phyloP scores from a whole-genome alignment of 2,888 invertebrate species.

The Lasiommata megera region DNA sequence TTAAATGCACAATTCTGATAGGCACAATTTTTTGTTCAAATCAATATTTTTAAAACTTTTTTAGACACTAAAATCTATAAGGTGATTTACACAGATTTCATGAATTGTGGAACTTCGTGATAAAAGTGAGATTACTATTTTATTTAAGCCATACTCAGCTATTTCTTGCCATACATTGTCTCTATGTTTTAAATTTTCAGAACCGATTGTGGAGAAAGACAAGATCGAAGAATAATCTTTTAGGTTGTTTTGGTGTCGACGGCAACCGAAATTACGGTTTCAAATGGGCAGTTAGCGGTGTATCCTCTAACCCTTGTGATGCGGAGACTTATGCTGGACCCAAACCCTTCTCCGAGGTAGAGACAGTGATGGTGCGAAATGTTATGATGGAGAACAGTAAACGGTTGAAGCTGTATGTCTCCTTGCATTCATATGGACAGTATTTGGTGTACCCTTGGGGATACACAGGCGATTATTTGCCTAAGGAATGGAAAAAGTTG shows the following conservation, averaged over 20 bases:
- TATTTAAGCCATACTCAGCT: too few species aligned
- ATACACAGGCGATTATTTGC: conserved; percentile 71
- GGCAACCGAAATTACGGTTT: conserved; percentile 86
- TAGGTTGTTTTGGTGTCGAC: conserved; percentile 83
- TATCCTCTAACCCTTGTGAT: conserved; percentile 82
- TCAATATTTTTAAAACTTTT: too few species aligned
- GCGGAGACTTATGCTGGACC: conserved; percentile 82
- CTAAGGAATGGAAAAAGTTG: conserved; percentile 71
- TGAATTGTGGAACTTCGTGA: too few species aligned
- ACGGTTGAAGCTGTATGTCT: conserved; percentile 83
- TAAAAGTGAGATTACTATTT: too few species aligned
- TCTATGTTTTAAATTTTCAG: conserved; percentile 56
- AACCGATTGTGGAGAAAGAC: conserved; percentile 85
- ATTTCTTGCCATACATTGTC: too few species aligned
- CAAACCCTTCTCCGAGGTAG: conserved; percentile 82
- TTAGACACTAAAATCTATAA: too few species aligned
- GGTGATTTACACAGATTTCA: too few species aligned
- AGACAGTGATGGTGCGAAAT: conserved; percentile 78
- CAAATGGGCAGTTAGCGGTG: conserved; percentile 85
- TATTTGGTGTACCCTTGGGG: conserved; percentile 85
- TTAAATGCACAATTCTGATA: too few species aligned
- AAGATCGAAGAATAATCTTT: conserved; percentile 55
- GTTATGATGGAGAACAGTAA: conserved; percentile 72
- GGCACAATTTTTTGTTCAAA: too few species aligned
- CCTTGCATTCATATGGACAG: conserved; percentile 86